Percentiles rank a stretch among this genome's conserved stretches.
Evolutionary conservation across 1,140 invertebrate genomes (phyloP).

Genomic region (Rhizoglyphus robini): DNA sequence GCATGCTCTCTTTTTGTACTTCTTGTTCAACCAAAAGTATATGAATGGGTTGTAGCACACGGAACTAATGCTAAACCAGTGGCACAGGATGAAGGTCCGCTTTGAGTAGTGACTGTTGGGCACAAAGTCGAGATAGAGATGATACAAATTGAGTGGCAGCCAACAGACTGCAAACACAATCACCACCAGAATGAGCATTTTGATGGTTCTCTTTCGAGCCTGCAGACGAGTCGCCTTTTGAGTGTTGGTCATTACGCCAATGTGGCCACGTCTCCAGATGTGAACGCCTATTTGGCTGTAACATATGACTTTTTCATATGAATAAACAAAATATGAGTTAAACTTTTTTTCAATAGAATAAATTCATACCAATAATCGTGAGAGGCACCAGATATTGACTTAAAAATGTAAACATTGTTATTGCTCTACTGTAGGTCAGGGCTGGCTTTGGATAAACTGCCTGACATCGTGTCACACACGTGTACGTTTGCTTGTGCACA

Average conservation of each 20-base stretch:
- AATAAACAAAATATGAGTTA: not conserved
- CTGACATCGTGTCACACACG: not conserved
- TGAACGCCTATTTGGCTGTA: conserved; percentile 15
- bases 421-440: no score
- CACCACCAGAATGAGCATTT: conserved; percentile 18
- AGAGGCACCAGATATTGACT: not conserved
- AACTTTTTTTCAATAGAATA: not conserved
- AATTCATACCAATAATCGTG: not conserved
- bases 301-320: conserved; percentile 12
- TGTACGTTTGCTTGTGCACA: conserved; percentile 6
- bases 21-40: conserved; percentile 71
- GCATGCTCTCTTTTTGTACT: not conserved
- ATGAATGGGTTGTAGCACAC: conserved; percentile 89
- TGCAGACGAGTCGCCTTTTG: not conserved
- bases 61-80: conserved; percentile 87
- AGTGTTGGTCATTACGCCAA: conserved; percentile 9
- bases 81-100: conserved; percentile 58
- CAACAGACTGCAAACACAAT: conserved; percentile 15
- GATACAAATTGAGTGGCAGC: conserved; percentile 1
- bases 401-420: not conserved
- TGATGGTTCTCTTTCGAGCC: conserved; percentile 6
- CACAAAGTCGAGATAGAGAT: not conserved
- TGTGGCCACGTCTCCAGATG: conserved; percentile 12
- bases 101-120: not conserved
- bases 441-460: no score